These are phyloP conservation scores for Enteromius radiatus DNA, from an alignment of 2,797 vertebrate species.

Conservation along the genomic window DNA sequence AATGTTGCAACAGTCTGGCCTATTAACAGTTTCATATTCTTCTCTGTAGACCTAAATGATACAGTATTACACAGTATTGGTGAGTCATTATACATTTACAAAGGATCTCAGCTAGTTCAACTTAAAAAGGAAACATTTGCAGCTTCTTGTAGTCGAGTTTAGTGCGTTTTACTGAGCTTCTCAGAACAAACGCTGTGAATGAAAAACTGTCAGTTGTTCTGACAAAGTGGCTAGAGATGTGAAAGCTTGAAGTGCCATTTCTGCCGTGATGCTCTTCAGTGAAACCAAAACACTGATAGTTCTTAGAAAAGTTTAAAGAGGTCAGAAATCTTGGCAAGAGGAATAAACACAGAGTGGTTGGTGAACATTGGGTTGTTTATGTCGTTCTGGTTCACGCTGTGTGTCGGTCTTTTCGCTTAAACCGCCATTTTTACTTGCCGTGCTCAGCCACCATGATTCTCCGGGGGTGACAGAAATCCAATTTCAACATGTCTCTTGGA, in stretches of 20 bases:
- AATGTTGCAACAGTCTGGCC: slow-evolving; percentile 1
- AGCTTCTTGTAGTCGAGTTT: slow-evolving; percentile 5
- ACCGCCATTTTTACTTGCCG: slow-evolving; percentile 54
- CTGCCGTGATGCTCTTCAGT: not conserved
- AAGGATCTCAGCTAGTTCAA: slow-evolving; percentile 5
- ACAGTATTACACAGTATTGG: not conserved
- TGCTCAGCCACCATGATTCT: slow-evolving; percentile 51
- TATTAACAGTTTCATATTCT: not conserved
- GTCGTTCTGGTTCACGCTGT: not conserved
- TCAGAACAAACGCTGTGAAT: slow-evolving; percentile 14
- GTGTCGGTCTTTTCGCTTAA: not conserved
- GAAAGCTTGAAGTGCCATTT: slow-evolving; percentile 4
- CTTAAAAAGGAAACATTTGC: slow-evolving; percentile 18
- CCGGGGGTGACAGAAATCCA: slow-evolving; percentile 62
- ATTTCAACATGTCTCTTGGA: slow-evolving; percentile 57
- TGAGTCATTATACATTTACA: slow-evolving; percentile 16
- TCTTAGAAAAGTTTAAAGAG: not conserved
- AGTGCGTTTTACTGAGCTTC: slow-evolving; percentile 8
- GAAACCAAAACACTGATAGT: not conserved
- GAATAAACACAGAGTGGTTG: not conserved
- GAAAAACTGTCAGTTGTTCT: not conserved
- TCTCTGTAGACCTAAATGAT: slow-evolving; percentile 5
- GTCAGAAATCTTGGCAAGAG: not conserved
- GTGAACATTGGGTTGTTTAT: slow-evolving; percentile 8
- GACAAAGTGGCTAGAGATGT: not conserved